These are phyloP conservation scores for Cantharis rufa DNA, from an alignment of 2,888 invertebrate genomes.

Conservation along the genomic window DNA sequence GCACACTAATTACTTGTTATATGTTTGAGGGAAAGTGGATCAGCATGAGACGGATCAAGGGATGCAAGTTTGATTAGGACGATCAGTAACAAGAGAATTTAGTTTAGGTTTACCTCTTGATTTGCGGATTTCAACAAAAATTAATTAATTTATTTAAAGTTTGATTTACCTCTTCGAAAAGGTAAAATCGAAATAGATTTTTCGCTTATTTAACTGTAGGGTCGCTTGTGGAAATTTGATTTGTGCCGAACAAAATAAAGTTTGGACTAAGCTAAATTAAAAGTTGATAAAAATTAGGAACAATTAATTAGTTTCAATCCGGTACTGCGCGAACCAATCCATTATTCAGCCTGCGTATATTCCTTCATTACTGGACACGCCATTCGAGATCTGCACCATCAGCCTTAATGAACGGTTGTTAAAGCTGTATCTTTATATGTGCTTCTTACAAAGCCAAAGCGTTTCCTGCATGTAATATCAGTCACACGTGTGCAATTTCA, in stretches of 20 bases:
- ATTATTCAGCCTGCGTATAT: conserved; percentile 28
- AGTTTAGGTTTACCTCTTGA: conserved; percentile 5
- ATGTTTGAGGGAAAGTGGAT: conserved; percentile 28
- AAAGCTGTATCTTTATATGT: conserved; percentile 26
- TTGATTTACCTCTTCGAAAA: not conserved
- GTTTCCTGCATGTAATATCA: conserved; percentile 17
- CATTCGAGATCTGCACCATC: conserved; percentile 27
- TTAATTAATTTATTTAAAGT: not conserved
- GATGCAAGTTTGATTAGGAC: conserved; percentile 21
- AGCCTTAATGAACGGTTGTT: conserved; percentile 26
- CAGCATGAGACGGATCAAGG: conserved; percentile 26
- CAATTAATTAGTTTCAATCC: conserved; percentile 25
- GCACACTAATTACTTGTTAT: conserved; percentile 31
- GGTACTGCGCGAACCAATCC: conserved; percentile 26
- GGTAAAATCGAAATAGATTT: not conserved
- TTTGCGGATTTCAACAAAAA: conserved; percentile 3
- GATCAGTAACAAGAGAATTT: conserved; percentile 15
- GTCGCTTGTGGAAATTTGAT: not conserved
- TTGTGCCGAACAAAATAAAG: not conserved
- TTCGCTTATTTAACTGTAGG: not conserved
- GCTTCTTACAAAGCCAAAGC: conserved; percentile 12
- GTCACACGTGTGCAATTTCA: conserved; percentile 24
- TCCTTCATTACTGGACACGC: conserved; percentile 29
- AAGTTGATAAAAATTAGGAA: not conserved
- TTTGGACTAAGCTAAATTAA: not conserved